Percentiles rank a stretch among this genome's conserved stretches.
Evolutionary conservation across 2,113 vertebrate species (phyloP).

Genomic region (Talpa occidentalis): DNA sequence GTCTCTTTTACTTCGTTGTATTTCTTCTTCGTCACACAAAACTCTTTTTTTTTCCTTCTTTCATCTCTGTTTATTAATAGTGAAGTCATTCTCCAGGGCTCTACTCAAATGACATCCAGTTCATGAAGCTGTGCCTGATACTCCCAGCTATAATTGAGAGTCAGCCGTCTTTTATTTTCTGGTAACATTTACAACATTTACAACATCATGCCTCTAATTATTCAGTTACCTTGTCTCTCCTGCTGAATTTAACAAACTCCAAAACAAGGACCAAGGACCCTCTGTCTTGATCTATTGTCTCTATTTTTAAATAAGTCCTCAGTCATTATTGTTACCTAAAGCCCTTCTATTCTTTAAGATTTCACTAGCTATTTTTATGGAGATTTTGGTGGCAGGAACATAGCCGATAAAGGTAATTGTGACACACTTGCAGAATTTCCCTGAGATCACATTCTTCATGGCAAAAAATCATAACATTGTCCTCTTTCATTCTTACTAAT

Average conservation of each 20-base stretch:
- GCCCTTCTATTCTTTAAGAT: background rate
- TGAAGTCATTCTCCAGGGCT: background rate
- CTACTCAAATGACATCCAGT: background rate
- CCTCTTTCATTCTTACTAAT: constrained; percentile 26
- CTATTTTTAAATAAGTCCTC: background rate
- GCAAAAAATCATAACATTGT: constrained; percentile 43
- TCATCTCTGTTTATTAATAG: background rate
- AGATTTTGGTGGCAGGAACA: background rate
- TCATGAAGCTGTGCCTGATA: background rate
- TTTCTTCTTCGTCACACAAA: background rate
- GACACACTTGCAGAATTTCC: constrained; percentile 10
- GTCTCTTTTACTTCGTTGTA: background rate
- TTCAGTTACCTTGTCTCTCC: background rate
- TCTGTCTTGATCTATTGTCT: background rate
- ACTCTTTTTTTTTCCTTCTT: background rate
- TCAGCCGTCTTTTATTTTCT: background rate
- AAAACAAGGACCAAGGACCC: background rate
- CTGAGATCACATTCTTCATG: background rate
- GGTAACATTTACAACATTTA: background rate
- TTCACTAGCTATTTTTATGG: background rate
- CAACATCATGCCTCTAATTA: background rate
- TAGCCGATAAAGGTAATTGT: background rate
- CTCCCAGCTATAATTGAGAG: background rate
- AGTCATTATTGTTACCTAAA: background rate
- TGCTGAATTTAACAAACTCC: background rate